Evolutionary conservation across 1,140 invertebrate species (phyloP), one percentile per base, ranked within the genome.

Genomic region (Drosophila jambulina): DNA sequence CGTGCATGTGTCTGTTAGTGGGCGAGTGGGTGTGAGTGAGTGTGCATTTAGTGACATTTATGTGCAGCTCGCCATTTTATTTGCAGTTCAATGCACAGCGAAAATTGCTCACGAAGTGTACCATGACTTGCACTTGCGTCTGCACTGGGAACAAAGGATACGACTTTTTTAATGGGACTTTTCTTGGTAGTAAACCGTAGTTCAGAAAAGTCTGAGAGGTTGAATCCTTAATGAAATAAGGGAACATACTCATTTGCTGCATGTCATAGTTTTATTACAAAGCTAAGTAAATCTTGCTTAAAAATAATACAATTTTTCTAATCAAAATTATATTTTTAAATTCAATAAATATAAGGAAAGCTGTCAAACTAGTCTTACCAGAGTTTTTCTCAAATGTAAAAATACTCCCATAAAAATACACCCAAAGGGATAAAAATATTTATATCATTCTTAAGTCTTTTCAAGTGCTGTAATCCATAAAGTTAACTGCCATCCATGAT

Each of bases 31-130:
- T 51, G 36, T 68, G 67, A 74, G 57, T 77, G 68, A 69, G 78
- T 87, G 75, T 88, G 68, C 84, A 88, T 80, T 80, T 79, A 82
- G 83, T 82, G 80, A 86, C 83, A 87, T 86, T 86, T 80, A 88
- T 87, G 85, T 84, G 84, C 85, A 87, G 69, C 77, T 70, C 70
- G 80, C 65, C 77, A 61, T 80, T 90, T 87, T 87, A 90, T 80
- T 88, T 84, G 65, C 84, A 84, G 80, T 82, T 90, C 85, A 78
- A 87, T 88, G 85, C 85, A 75, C 85, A 84, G 80, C 62, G 63
- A 84, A 87, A 87, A 81, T 87, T 88, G 77, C 85, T 87, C 80
- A 84, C 74, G 78, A 80, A 87, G 80, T 90, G 78, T 58, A 71
- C 77, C 77, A 78, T 87, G 84, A 87, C 64, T 87, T 87, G 84